Base-by-base conservation (phyloP, 1,140 invertebrate genomes). In the Cotesia chilonis region DNA sequence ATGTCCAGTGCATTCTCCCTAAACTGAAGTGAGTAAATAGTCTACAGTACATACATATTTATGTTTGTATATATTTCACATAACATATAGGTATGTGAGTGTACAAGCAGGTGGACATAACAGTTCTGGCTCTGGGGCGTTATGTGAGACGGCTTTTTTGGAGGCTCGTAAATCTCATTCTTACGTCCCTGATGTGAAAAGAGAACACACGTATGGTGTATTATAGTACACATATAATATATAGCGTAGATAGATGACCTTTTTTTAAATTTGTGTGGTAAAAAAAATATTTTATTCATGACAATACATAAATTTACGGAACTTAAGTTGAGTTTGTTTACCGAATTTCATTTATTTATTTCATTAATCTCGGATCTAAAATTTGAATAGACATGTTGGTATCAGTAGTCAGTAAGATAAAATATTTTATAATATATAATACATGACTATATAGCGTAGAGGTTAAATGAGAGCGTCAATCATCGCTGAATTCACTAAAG, bases 401-500 rank as follows among this genome's bases (percentile, higher is more conserved):
- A 28, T 28, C 28, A 28, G 28, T 28, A 28, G 28, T 28, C 28
- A 28, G 28, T 28, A 28, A 28, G 28, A 28, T 28, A 28, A 28
- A 28, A 28, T 10, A 6, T 47, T 28, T 59, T 20, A 10, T 59
- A 59, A 59, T 35, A 10, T n/a, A 55, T 20, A 59, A 20, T 59
- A 28, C 9, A 6, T 35, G 1, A 17, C 17, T 28, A 17, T 4
- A 20, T 7, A 20, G 28, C 20, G 17, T 59, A 1, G 14, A 37
- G 3, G 47, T 52, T 73, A 10, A 6, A 7, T 28, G 60, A 20
- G 67, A 14, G 71, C 47, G 47, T 37, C 17, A 20, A 9, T 66
- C 47, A 47, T 20, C 12, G 67, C 60, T 71, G 66, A 65, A 68
- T 35, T 69, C 55, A 60, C 68, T 76, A 36, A 64, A 72, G 41